Conservation (phyloP, 2,797 vertebrate genomes). For the Sebastiscus albofasciatus region DNA sequence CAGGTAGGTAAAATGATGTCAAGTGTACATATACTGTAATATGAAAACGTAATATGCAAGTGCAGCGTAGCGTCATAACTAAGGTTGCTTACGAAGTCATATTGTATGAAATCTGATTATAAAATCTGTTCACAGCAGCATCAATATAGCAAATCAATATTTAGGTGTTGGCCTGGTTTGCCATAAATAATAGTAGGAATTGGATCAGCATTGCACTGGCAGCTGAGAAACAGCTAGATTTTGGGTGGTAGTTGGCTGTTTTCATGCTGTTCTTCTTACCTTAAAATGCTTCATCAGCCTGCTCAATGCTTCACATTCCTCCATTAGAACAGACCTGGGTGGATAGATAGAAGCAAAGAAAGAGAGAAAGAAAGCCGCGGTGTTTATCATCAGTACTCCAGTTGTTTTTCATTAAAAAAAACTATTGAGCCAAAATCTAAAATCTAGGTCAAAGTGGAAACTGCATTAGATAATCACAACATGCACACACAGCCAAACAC, state of each 20-base stretch:
- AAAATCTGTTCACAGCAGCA: neutral
- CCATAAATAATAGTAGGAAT: conserved; percentile 2
- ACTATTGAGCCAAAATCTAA: conserved; percentile 13
- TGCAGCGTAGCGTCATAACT: neutral
- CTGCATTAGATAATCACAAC: neutral
- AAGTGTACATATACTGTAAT: neutral
- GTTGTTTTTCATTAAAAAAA: conserved; percentile 33
- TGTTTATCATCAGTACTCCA: neutral
- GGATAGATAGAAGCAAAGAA: neutral
- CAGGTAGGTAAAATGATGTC: neutral
- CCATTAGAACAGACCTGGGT: conserved; percentile 80
- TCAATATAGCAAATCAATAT: conserved; percentile 1
- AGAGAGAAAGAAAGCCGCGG: neutral
- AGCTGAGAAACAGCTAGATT: neutral
- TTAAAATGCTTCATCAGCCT: conserved; percentile 79
- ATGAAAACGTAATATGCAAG: neutral
- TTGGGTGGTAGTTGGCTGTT: neutral
- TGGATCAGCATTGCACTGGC: neutral
- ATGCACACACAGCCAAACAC: neutral
- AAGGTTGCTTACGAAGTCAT: neutral
- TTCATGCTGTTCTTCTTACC: conserved; percentile 75
- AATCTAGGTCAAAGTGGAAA: conserved; percentile 47
- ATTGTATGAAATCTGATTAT: neutral
- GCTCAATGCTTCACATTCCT: conserved; percentile 82
- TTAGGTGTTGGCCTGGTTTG: neutral